Conservation (phyloP, 2,888 invertebrate genomes). For the Zygogramma bicolorata region DNA sequence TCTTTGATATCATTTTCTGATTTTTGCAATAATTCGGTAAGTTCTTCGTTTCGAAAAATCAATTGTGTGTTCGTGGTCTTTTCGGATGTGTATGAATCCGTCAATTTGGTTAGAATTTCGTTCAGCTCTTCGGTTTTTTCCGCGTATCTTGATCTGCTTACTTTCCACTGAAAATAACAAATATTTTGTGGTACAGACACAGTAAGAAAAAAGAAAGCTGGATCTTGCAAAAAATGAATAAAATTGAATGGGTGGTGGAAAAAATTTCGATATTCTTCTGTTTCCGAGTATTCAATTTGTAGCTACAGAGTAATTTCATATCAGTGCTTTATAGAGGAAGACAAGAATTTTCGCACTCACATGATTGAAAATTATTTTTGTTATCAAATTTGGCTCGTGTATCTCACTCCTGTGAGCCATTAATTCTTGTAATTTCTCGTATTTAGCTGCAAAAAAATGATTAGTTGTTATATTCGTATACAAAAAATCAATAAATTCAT, state of each 20-base stretch:
- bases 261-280: background rate
- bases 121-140: constrained; percentile 36
- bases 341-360: constrained; percentile 27
- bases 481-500: too few species aligned
- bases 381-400: constrained; percentile 37
- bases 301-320: too few species aligned
- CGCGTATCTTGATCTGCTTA: constrained; percentile 33
- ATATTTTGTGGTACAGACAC: background rate
- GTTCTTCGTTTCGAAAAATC: constrained; percentile 37
- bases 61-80: constrained; percentile 38
- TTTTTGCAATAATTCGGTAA: constrained; percentile 20
- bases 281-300: too few species aligned
- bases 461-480: too few species aligned
- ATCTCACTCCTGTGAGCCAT: constrained; percentile 26
- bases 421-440: constrained; percentile 41
- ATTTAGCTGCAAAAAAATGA: constrained; percentile 49
- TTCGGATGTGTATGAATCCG: constrained; percentile 33
- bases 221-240: too few species aligned
- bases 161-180: constrained; percentile 44
- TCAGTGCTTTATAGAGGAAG: too few species aligned
- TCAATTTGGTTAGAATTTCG: constrained; percentile 38
- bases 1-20: background rate
- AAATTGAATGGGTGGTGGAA: too few species aligned
- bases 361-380: constrained; percentile 38
- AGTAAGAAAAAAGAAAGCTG: too few species aligned